Evolutionary conservation across 2,888 invertebrate genomes (phyloP), one percentile per base, ranked within the genome.

Genomic region (Luperina nickerlii): DNA sequence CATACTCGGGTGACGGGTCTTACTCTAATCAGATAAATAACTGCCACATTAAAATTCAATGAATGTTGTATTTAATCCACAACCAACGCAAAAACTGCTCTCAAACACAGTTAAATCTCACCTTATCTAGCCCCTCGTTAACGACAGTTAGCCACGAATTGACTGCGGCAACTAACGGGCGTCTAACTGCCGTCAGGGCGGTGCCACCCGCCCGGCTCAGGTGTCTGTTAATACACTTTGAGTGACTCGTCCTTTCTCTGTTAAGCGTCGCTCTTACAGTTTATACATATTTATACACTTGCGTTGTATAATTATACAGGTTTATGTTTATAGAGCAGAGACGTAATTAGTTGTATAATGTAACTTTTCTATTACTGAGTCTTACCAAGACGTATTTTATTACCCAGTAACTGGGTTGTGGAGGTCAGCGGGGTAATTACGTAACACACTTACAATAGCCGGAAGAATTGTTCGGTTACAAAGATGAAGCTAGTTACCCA

Each of bases 241-340:
- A 96, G 95, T 96, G 96, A 96, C 94, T 95, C 84, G 93, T 90
- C 89, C 89, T 89, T 94, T 93, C 87, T 79, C 68, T 66, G 60
- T 48, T 84, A 88, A 87, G 82, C 85, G 84, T 74, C 70, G 85
- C 87, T 85, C 69, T 85, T 82, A 87, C 81, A 76, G 69, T 71
- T 51, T 85, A 83, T 85, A 87, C 72, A 87, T 76, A 76, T 79
- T 85, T 81, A 82, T 79, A 75, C 84, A 88, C 57, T 86, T 71
- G 27, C n/a, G 18, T 63, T 77, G 13, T 62, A 63, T 87, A 85
- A 80, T 84, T 79, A 84, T 84, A 83, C 62, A 27, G 48, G 24
- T 38, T 78, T 65, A 74, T 60, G 71, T 42, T 72, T 62, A 54
- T 51, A 27, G 62, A 27, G 62, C 18, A 63, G 63, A 27, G 45